Evolutionary conservation across 2,797 vertebrate species (phyloP).

Genomic region (Emys orbicularis): DNA sequence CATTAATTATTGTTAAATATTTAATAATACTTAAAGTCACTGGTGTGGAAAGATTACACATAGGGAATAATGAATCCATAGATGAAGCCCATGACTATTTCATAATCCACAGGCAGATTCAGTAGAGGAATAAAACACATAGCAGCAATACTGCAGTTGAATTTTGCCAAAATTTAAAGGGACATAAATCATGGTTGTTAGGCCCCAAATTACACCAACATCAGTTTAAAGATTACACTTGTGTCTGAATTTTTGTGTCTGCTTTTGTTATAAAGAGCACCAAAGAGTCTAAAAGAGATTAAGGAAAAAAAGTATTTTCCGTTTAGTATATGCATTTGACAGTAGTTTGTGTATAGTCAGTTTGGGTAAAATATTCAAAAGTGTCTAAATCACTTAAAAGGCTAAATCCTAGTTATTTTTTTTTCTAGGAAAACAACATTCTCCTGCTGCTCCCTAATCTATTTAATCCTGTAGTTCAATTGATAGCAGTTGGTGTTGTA

Average conservation of each 20-base stretch:
- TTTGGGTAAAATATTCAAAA: background rate
- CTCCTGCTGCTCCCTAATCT: background rate
- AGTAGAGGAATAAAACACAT: background rate
- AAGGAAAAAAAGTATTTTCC: background rate
- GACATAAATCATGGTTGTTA: background rate
- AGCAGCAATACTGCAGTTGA: background rate
- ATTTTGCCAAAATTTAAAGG: background rate
- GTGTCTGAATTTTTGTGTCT: background rate
- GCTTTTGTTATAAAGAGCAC: background rate
- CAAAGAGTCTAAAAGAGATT: background rate
- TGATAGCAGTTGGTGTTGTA: background rate
- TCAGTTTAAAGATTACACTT: background rate
- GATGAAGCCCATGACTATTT: background rate
- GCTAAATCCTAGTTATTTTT: background rate
- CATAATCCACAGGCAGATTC: background rate
- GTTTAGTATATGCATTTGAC: background rate
- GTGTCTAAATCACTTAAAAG: background rate
- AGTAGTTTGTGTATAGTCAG: background rate
- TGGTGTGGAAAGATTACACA: background rate
- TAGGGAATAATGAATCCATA: background rate
- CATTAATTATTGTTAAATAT: conserved; percentile 30
- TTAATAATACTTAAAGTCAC: conserved; percentile 14
- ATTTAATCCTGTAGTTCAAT: background rate
- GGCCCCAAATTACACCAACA: background rate
- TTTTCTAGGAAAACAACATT: background rate